These are phyloP conservation scores for Dorcus parallelipipedus DNA, from an alignment of 2,888 invertebrate genomes.

Conservation along the genomic window DNA sequence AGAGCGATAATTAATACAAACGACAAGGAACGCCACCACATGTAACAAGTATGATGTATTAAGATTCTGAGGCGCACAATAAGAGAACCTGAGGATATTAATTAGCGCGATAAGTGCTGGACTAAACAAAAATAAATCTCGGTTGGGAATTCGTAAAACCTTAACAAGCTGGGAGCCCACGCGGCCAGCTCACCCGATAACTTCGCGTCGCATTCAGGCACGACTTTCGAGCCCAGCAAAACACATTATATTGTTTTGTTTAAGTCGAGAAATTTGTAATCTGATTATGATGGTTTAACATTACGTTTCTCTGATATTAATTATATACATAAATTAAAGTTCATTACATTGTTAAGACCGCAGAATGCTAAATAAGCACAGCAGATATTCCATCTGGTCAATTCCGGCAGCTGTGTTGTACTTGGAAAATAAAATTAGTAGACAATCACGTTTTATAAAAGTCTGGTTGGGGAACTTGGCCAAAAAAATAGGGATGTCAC, in stretches of 20 bases:
- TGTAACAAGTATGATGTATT: no score
- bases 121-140: constrained; percentile 11
- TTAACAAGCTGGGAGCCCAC: background rate
- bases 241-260: constrained; percentile 6
- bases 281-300: constrained; percentile 9
- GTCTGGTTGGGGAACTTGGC: no score
- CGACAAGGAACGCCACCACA: no score
- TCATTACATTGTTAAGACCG: no score
- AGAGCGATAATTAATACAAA: no score
- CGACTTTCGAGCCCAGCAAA: constrained; percentile 4
- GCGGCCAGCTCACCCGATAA: background rate
- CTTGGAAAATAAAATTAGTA: no score
- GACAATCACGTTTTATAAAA: no score
- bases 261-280: constrained; percentile 10
- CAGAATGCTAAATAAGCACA: no score
- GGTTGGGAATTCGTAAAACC: constrained; percentile 6
- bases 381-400: no score
- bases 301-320: constrained; percentile 5
- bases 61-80: background rate
- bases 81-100: background rate
- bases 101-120: constrained; percentile 3
- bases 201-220: constrained; percentile 11
- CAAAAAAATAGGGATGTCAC: no score
- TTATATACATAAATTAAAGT: background rate
- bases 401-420: no score